These are phyloP conservation scores for Enteromius paludinosus DNA, from an alignment of 2,797 vertebrate species.

Conservation along the genomic window DNA sequence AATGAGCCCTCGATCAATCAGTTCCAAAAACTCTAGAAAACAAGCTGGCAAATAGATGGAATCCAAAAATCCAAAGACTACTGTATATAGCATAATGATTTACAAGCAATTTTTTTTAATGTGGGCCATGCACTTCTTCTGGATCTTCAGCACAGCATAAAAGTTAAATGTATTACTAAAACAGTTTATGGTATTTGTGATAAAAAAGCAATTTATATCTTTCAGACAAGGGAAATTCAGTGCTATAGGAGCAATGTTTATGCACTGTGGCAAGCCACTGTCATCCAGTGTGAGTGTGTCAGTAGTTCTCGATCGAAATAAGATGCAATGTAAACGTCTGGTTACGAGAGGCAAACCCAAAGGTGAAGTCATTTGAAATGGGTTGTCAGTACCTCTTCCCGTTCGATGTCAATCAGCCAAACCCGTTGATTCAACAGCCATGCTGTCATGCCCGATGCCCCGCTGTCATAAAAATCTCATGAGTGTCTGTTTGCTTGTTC, in stretches of 20 bases:
- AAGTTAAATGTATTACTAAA: background rate
- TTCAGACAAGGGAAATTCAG: background rate
- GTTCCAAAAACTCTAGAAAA: background rate
- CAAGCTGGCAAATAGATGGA: background rate
- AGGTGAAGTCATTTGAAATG: background rate
- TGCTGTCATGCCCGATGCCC: constrained; percentile 6
- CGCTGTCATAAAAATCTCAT: constrained; percentile 28
- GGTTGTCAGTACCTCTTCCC: constrained; percentile 4
- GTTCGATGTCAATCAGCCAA: background rate
- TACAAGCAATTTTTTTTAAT: background rate
- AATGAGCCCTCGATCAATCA: background rate
- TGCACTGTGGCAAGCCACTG: background rate
- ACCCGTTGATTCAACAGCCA: constrained; percentile 3
- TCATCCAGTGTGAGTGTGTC: background rate
- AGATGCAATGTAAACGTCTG: no score
- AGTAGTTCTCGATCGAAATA: background rate
- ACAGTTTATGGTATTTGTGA: background rate
- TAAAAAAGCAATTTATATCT: background rate
- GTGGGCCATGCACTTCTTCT: background rate
- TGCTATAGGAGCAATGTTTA: background rate
- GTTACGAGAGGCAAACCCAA: background rate
- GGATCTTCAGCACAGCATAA: background rate
- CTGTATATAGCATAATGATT: constrained; percentile 1
- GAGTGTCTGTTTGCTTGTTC: constrained; percentile 30
- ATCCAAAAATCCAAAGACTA: no score